Evolutionary conservation across 2,888 invertebrate genomes (phyloP).

Genomic region (Andrena praecox): DNA sequence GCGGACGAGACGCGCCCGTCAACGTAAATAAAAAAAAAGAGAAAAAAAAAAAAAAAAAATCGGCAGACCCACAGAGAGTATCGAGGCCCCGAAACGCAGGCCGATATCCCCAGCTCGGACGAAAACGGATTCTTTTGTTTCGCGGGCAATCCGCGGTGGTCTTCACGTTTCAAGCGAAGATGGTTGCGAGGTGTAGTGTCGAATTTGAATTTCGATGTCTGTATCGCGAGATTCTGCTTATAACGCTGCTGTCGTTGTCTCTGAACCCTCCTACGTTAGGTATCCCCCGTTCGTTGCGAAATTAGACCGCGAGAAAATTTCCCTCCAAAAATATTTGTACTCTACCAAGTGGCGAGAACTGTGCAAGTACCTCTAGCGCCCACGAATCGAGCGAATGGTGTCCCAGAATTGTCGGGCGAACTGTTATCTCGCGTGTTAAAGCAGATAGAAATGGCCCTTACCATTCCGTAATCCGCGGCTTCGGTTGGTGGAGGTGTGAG

Average conservation of each 20-base stretch:
- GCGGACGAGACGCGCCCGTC: constrained; percentile 32
- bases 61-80: background rate
- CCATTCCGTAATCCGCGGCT: no score
- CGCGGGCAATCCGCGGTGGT: constrained; percentile 26
- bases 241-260: background rate
- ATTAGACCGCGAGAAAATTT: constrained; percentile 33
- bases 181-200: constrained; percentile 11
- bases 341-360: constrained; percentile 40
- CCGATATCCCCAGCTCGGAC: constrained; percentile 60
- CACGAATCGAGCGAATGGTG: background rate
- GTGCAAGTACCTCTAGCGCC: constrained; percentile 13
- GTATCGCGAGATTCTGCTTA: constrained; percentile 1
- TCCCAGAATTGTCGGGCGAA: background rate
- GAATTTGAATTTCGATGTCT: background rate
- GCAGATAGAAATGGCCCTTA: no score
- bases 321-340: constrained; percentile 59
- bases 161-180: background rate
- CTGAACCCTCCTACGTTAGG: background rate
- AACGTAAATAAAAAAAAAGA: constrained; percentile 28
- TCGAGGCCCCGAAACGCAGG: background rate
- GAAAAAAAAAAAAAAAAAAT: background rate
- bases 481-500: no score
- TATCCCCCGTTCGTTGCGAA: constrained; percentile 30
- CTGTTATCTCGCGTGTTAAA: background rate
- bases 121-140: constrained; percentile 77